Conservation (phyloP, 2,797 vertebrate genomes). For the Natrix natrix region DNA sequence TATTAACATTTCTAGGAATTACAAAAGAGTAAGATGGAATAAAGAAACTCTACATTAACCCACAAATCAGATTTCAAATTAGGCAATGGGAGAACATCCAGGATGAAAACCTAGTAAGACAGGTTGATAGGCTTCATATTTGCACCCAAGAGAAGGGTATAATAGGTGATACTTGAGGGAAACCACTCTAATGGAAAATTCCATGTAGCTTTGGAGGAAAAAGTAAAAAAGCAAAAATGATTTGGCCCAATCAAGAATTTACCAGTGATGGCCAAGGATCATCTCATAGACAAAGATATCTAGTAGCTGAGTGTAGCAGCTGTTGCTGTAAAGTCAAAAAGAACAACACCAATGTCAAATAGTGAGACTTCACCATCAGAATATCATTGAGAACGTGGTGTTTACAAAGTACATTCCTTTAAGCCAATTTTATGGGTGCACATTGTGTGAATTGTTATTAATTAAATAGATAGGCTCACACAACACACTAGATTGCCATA, state of each 20-base stretch:
- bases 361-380: neutral
- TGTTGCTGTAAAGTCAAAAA: neutral
- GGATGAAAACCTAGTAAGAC: neutral
- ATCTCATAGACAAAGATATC: neutral
- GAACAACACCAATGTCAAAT: neutral
- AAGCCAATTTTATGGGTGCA: neutral
- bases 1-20: neutral
- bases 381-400: neutral
- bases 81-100: neutral
- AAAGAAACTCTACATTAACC: neutral
- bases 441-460: neutral
- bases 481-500: neutral
- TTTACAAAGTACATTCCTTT: neutral
- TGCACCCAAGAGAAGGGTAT: neutral
- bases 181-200: neutral
- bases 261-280: neutral
- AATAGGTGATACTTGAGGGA: neutral
- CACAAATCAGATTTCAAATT: neutral
- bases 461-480: neutral
- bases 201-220: neutral
- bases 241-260: neutral
- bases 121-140: neutral
- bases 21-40: neutral
- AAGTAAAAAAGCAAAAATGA: neutral
- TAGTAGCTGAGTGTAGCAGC: neutral